These are phyloP conservation scores for Pseudobourletiella spinata DNA, from an alignment of 1,140 invertebrate species.

Conservation along the genomic window DNA sequence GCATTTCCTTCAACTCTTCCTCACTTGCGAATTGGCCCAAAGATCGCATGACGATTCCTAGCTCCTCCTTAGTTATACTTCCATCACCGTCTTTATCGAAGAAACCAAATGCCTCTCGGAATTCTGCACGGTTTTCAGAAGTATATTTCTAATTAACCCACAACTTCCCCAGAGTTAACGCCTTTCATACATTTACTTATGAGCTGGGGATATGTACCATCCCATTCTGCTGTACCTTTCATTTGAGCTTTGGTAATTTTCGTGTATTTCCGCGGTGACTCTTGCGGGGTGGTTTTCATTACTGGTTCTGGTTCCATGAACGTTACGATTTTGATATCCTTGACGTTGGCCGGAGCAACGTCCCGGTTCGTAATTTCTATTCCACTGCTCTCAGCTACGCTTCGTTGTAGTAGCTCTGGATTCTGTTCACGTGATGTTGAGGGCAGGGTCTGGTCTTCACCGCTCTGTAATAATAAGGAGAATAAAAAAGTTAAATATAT, in stretches of 20 bases:
- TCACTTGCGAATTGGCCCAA: constrained; percentile 73
- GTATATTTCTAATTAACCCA: too few relatives aligned
- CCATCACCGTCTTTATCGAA: constrained; percentile 84
- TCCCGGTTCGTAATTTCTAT: background rate
- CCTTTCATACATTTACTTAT: too few relatives aligned
- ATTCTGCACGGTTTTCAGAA: constrained; percentile 50
- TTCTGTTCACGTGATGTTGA: too few relatives aligned
- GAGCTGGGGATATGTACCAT: too few relatives aligned
- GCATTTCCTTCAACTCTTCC: constrained; percentile 73
- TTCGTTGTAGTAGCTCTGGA: background rate
- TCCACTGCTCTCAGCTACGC: background rate
- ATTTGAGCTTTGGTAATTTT: constrained; percentile 28
- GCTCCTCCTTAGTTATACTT: constrained; percentile 74
- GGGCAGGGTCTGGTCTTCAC: too few relatives aligned
- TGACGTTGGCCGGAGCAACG: background rate
- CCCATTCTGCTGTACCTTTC: too few relatives aligned
- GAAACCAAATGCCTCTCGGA: constrained; percentile 74
- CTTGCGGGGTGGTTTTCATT: background rate
- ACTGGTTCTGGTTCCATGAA: constrained; percentile 3
- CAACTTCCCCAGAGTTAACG: too few relatives aligned
- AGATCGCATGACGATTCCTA: constrained; percentile 72
- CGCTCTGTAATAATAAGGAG: too few relatives aligned
- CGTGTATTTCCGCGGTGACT: constrained; percentile 21
- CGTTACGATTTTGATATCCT: constrained; percentile 5
- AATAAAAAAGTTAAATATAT: too few relatives aligned